Base-by-base conservation (phyloP, 2,888 invertebrate genomes). In the Hermodice carunculata region DNA sequence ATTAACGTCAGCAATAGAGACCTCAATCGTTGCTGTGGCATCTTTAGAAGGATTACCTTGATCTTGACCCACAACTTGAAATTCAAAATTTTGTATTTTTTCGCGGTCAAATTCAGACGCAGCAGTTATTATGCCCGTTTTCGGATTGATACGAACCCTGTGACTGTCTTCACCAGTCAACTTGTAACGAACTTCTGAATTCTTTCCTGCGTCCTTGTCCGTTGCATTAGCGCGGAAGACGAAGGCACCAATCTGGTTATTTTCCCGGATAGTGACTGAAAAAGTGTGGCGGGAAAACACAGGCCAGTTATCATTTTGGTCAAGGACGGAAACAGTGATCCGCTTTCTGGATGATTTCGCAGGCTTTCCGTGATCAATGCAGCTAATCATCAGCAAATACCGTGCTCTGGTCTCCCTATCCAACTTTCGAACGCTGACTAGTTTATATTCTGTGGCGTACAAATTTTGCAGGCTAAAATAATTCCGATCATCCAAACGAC, bases 251-350 rank as follows among this genome's bases (percentile, higher is more conserved):
- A 51, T 42, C 8, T 37, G 11, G 24, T 60, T 60, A n/a, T 44
- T 49, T 32, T 60, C 60, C 8, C 24, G 51, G n/a, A 60, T 11
- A n/a, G 43, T 31, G 1, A 48, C 52, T 4, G 60, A 40, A 22
- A 52, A 60, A 22, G 52, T 48, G 6, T 37, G 29, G 24, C 52
- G 37, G 31, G n/a, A 42, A 34, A 61, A 61, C 28, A 46, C 17
- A 14, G 61, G 61, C 17, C 32, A 14, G 40, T 61, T 61, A 43
- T 61, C 61, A 86, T 98, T 98, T 65, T 94, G 92, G 84, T 98
- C 98, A 69, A 91, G 89, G 0, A 85, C 90, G 69, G 89, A 89
- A 49, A 97, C 90, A 24, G 91, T 89, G 11, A 97, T 89, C 5
- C 92, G 93, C 14, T 94, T 91, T 34, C 93, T 91, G 85, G 61